These are phyloP conservation scores for Dichetophora obliterata DNA, from an alignment of 2,888 invertebrate genomes.

Conservation along the genomic window DNA sequence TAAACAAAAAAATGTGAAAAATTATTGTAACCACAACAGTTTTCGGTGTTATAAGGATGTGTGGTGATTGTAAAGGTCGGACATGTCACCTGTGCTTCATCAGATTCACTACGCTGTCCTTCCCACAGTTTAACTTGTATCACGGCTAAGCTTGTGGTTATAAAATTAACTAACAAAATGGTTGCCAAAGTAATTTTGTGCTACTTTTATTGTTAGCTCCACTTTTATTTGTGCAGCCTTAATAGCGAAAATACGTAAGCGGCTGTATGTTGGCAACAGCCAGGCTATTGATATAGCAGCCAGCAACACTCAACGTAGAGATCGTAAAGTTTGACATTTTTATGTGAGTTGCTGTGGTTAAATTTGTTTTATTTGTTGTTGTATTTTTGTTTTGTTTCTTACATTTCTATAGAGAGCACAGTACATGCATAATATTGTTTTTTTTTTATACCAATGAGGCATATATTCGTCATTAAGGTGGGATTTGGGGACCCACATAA, in stretches of 20 bases:
- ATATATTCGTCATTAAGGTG: neutral
- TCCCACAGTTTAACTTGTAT: too few species aligned
- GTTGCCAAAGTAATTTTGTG: conserved; percentile 32
- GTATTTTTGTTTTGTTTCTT: neutral
- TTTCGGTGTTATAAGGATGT: too few species aligned
- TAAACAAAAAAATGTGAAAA: too few species aligned
- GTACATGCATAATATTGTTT: neutral
- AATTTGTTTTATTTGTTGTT: conserved; percentile 49
- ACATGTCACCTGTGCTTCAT: too few species aligned
- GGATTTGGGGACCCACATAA: neutral
- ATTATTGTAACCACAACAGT: too few species aligned
- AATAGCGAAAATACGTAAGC: neutral
- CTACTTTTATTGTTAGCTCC: conserved; percentile 35
- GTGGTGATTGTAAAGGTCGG: too few species aligned
- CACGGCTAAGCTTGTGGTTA: neutral
- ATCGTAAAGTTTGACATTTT: conserved; percentile 42
- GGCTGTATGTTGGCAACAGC: neutral
- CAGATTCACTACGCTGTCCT: too few species aligned
- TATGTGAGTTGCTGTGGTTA: conserved; percentile 31
- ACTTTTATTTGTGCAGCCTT: conserved; percentile 30
- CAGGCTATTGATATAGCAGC: conserved; percentile 1
- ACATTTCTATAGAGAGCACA: neutral
- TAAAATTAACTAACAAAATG: conserved; percentile 39
- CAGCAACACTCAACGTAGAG: neutral
- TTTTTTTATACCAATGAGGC: neutral